phyloP scores from a whole-genome alignment of 2,797 vertebrate species.

The Ptychobarbus kaznakovi region DNA sequence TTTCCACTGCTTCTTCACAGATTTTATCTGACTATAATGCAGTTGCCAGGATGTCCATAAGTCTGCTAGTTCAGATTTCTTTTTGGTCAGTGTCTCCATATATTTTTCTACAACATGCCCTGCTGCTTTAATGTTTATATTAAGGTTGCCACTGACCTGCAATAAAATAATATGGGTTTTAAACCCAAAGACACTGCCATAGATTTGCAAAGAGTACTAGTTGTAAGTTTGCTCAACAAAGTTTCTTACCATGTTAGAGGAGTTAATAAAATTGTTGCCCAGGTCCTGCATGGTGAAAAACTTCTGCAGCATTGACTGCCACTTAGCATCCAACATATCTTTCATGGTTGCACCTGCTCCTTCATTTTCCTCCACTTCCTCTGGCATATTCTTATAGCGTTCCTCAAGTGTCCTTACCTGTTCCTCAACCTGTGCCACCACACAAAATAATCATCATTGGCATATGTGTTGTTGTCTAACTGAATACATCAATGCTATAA shows the following conservation, averaged over 20 bases:
- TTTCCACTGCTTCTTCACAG: conserved; percentile 76
- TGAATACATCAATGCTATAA: background rate
- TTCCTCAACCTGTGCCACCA: conserved; percentile 74
- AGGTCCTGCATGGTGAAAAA: conserved; percentile 80
- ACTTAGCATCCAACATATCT: conserved; percentile 72
- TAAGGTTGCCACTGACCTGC: conserved; percentile 75
- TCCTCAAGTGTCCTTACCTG: conserved; percentile 76
- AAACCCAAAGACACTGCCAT: background rate
- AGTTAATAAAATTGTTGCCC: conserved; percentile 78
- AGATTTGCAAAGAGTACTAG: background rate
- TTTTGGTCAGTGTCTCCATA: conserved; percentile 73
- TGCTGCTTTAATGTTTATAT: conserved; percentile 74
- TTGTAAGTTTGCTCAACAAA: background rate
- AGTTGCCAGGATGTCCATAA: conserved; percentile 77
- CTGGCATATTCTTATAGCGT: conserved; percentile 70
- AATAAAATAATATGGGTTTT: background rate
- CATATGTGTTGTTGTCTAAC: background rate
- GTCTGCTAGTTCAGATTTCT: conserved; percentile 77
- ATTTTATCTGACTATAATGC: conserved; percentile 72
- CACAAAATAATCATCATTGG: background rate
- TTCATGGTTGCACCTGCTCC: conserved; percentile 50
- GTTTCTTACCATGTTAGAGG: conserved; percentile 78
- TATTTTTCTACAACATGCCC: conserved; percentile 71
- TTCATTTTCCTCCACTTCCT: conserved; percentile 65
- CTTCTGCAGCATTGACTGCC: conserved; percentile 79